phyloP scores from a whole-genome alignment of 2,888 invertebrate genomes.

The Congeria kusceri region DNA sequence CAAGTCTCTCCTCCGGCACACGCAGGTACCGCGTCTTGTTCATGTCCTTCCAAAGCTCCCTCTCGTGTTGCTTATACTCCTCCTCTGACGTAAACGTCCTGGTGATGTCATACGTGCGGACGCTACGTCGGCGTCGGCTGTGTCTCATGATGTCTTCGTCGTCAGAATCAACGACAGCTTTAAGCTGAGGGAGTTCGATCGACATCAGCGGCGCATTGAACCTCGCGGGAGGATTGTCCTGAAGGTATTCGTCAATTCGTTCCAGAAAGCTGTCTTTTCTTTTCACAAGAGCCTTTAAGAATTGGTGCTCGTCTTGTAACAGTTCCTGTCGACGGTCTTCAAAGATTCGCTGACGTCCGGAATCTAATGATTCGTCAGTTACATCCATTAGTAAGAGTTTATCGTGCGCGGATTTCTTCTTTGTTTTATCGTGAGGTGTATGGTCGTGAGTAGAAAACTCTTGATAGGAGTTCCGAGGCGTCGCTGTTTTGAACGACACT shows the following conservation, averaged over 20 bases:
- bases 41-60: slow-evolving; percentile 79
- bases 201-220: slow-evolving; percentile 39
- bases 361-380: slow-evolving; percentile 28
- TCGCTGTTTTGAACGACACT: slow-evolving; percentile 33
- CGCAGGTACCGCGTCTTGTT: slow-evolving; percentile 81
- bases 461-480: slow-evolving; percentile 19
- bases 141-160: slow-evolving; percentile 43
- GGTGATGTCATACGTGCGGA: slow-evolving; percentile 47
- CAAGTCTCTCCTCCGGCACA: slow-evolving; percentile 76
- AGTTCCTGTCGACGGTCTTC: slow-evolving; percentile 78
- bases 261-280: slow-evolving; percentile 73
- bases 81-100: slow-evolving; percentile 73
- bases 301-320: slow-evolving; percentile 73
- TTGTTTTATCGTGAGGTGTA: slow-evolving; percentile 30
- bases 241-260: slow-evolving; percentile 70
- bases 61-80: slow-evolving; percentile 68
- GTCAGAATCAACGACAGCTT: slow-evolving; percentile 34
- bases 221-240: slow-evolving; percentile 58
- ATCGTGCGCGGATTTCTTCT: slow-evolving; percentile 35
- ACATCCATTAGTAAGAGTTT: slow-evolving; percentile 32
- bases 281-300: slow-evolving; percentile 64
- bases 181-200: slow-evolving; percentile 15
- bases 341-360: slow-evolving; percentile 49
- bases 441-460: slow-evolving; percentile 72
- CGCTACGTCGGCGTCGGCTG: slow-evolving; percentile 48